Conservation (phyloP, 1,140 invertebrate species). For the Pseudomyrmex concolor region DNA sequence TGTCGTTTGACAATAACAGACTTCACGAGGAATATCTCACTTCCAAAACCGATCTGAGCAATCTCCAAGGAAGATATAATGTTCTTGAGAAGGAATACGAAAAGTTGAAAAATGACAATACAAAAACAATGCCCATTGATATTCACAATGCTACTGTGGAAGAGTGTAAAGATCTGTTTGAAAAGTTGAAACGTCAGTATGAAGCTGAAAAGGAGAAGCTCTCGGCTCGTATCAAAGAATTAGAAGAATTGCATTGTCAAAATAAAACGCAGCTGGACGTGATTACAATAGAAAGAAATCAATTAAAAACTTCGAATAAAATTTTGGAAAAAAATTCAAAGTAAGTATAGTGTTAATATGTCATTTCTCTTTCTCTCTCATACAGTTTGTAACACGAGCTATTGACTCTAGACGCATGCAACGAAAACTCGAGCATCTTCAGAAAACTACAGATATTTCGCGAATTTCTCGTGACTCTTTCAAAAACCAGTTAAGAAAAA, state of each 20-base stretch:
- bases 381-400: constrained; percentile 24
- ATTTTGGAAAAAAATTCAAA: constrained; percentile 84
- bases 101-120: constrained; percentile 84
- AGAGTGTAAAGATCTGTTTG: constrained; percentile 88
- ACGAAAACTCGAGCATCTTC: constrained; percentile 83
- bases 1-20: constrained; percentile 87
- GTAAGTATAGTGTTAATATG: constrained; percentile 76
- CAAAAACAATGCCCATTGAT: constrained; percentile 85
- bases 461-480: constrained; percentile 85
- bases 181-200: constrained; percentile 88
- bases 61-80: constrained; percentile 86
- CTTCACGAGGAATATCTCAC: constrained; percentile 86
- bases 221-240: constrained; percentile 77
- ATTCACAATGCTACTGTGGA: constrained; percentile 86
- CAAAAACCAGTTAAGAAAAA: constrained; percentile 86
- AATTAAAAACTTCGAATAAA: constrained; percentile 82
- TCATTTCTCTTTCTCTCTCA: background rate
- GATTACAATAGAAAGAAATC: constrained; percentile 83
- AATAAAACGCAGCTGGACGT: constrained; percentile 81
- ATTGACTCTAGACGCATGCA: constrained; percentile 82
- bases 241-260: constrained; percentile 82
- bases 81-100: constrained; percentile 84
- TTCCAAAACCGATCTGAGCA: constrained; percentile 85
- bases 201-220: constrained; percentile 86
- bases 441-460: constrained; percentile 82